Base-by-base conservation (phyloP, 2,113 vertebrate species). In the Petromus typicus region DNA sequence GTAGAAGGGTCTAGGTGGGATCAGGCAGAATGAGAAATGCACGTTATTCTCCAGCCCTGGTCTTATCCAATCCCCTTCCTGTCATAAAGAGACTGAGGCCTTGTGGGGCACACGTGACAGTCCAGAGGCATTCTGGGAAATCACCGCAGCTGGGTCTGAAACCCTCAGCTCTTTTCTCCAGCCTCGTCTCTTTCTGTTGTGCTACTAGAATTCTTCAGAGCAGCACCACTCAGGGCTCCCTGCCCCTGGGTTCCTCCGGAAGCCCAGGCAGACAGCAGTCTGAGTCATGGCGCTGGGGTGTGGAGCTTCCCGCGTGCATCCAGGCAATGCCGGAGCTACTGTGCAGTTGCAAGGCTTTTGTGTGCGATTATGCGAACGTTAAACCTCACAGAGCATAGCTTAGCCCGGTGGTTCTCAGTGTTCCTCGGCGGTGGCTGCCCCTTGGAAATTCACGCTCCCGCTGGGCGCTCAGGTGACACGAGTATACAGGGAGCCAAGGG, bases 281-380 rank as follows among this genome's bases (percentile, higher is more conserved):
- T 57, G 59, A 40, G 22, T 51, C 34, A 13, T 4, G 16, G 75
- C 37, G 30, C 45, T 32, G 6, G 30, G 57, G 13, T 0, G 2
- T 63, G 59, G 8, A 37, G 4, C 69, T 51, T 40, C 63, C 69
- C 59, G 2, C n/a, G 8, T 25, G 30, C 2, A 6, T 32, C 37
- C 9, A 2, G 69, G n/a, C 2, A 4, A 27, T 30, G 3, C 51
- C 0, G 5, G 3, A 0, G 43, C 56, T 12, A 10, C 12, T 54
- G 10, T 9, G 17, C 16, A 25, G 14, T 4, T n/a, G 17, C 45
- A 18, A 71, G 73, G 45, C n/a, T 32, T n/a, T 43, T 56, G 22
- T 18, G 56, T 8, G 37, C 51, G 66, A 66, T 64, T 63, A 81
- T 4, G 37, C 37, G 63, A 12, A 1, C 0, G 2, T 63, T 51